phyloP scores from a whole-genome alignment of 2,797 vertebrate species.

The Oophaga sylvatica region DNA sequence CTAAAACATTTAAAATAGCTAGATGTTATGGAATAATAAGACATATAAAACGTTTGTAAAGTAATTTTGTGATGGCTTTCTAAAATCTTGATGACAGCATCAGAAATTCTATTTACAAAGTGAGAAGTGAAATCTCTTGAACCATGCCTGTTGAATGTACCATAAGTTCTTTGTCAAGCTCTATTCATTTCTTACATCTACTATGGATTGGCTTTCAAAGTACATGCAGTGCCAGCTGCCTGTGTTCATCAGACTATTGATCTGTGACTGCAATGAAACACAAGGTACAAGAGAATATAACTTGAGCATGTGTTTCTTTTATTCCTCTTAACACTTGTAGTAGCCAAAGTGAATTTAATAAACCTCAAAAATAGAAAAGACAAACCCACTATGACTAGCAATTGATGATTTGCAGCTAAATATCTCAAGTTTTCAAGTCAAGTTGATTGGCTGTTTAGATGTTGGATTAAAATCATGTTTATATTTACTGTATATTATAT shows the following conservation, averaged over 20 bases:
- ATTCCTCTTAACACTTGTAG: not conserved
- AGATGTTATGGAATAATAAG: not conserved
- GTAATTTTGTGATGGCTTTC: not conserved
- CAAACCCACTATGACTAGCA: not conserved
- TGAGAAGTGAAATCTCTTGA: not conserved
- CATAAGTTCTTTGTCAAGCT: constrained; percentile 15
- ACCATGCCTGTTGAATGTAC: constrained; percentile 1
- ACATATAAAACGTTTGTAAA: not conserved
- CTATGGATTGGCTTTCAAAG: constrained; percentile 8
- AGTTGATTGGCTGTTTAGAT: not conserved
- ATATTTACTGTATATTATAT: not conserved
- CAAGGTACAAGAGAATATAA: constrained; percentile 27
- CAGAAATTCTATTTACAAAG: not conserved
- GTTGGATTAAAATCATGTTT: not conserved
- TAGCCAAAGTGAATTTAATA: constrained; percentile 12
- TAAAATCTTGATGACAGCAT: not conserved
- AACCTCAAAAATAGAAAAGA: not conserved
- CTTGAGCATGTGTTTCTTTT: constrained; percentile 20
- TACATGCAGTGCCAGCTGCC: constrained; percentile 2
- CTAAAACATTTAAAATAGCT: not conserved
- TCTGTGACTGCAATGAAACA: constrained; percentile 23
- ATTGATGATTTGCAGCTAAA: not conserved
- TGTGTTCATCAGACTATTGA: constrained; percentile 26
- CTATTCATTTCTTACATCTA: constrained; percentile 7
- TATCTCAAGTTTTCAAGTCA: not conserved